Percentiles rank a stretch among this genome's conserved stretches.
phyloP scores from a whole-genome alignment of 2,797 vertebrate species.

The Cottoperca gobio region DNA sequence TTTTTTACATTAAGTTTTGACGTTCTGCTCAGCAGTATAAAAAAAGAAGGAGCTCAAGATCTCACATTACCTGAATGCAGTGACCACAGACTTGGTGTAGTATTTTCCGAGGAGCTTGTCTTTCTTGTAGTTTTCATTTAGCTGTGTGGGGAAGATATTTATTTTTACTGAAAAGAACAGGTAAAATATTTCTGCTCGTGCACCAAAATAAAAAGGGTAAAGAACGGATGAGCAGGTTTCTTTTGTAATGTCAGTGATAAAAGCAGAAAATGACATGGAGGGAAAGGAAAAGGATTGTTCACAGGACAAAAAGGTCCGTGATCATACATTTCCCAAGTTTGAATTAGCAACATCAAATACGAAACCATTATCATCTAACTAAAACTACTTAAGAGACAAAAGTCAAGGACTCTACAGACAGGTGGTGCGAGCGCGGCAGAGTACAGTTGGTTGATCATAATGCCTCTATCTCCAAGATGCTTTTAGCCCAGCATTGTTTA shows the following conservation, averaged over 20 bases:
- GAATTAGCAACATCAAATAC: slow-evolving; percentile 6
- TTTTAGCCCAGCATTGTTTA: background rate
- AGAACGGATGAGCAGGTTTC: slow-evolving; percentile 2
- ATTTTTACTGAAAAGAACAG: slow-evolving; percentile 25
- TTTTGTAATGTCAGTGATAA: slow-evolving; percentile 15
- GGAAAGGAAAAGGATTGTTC: background rate
- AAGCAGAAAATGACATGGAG: slow-evolving; percentile 1
- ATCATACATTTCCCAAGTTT: slow-evolving; percentile 22
- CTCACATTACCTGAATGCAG: slow-evolving; percentile 83
- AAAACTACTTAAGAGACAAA: slow-evolving; percentile 1
- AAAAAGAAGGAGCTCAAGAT: slow-evolving; percentile 2
- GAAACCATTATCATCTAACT: slow-evolving; percentile 6
- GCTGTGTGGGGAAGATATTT: slow-evolving; percentile 67
- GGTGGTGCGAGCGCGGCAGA: slow-evolving; percentile 3
- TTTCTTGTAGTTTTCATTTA: slow-evolving; percentile 67
- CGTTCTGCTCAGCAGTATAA: background rate
- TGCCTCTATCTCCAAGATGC: background rate
- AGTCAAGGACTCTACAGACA: slow-evolving; percentile 2
- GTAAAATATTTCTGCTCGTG: slow-evolving; percentile 30
- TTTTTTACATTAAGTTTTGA: slow-evolving; percentile 4
- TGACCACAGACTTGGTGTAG: slow-evolving; percentile 78
- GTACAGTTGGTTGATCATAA: slow-evolving; percentile 4
- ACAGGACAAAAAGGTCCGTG: slow-evolving; percentile 11
- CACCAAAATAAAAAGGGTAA: background rate
- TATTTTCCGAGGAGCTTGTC: slow-evolving; percentile 77